Evolutionary conservation across 2,113 vertebrate genomes (phyloP), one percentile per base, ranked within the genome.

Genomic region (Podarcis raffonei): DNA sequence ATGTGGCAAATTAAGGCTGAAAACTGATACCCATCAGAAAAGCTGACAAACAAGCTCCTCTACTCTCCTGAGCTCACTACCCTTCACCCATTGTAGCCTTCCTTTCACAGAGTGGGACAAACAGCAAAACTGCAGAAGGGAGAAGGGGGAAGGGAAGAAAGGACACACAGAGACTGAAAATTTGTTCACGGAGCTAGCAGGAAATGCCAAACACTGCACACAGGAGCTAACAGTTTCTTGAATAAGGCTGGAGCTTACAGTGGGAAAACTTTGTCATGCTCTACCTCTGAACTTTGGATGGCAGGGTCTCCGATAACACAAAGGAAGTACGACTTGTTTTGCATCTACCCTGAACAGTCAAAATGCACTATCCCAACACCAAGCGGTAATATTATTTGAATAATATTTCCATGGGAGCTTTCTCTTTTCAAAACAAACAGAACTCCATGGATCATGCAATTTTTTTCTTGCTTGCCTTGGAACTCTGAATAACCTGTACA

Each of bases 181-280:
- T 90, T 81, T 94, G 87, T 62, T 48, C 62, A 75, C 12, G 25
- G 15, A 87, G 48, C 85, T 62, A 83, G 81, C 81, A 90, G 81
- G 81, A 90, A 87, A 95, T 94, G 94, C 95, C 93, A 95, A 94
- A 83, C 62, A 53, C 91, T 92, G 76, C 89, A 93, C 88, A 87
- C 76, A 88, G 53, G 71, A 89, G 91, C 65, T 89, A 82, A 87
- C 87, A 82, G 85, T 94, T 86, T 89, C 79, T 91, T 84, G 90
- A 90, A 91, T 66, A 84, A 92, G 90, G 91, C 27, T 42, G 87
- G 86, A 90, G 77, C 69, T 86, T 77, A 48, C 66, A 27, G 66
- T 80, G 72, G 84, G 75, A 89, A 91, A 90, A 81, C 57, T 1
- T 8, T 35, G 37, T 92, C 81, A 86, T 78, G 88, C 13, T 84